These are phyloP conservation scores for Mesorhabditis belari DNA, from an alignment of 2,888 invertebrate species.

Conservation along the genomic window DNA sequence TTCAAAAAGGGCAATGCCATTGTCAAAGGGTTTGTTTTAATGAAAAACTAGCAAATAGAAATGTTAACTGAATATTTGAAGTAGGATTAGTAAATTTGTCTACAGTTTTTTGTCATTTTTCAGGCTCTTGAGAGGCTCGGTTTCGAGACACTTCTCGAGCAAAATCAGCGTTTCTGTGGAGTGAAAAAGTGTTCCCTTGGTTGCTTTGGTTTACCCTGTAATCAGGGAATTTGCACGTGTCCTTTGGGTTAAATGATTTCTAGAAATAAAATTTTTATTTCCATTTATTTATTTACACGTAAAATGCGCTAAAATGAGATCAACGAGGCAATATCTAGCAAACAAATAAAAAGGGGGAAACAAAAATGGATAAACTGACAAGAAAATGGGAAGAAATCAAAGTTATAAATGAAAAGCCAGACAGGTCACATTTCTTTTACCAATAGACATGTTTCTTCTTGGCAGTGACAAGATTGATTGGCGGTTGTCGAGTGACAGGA, in stretches of 20 bases:
- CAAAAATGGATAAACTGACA: too few species aligned
- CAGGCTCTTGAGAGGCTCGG: background rate
- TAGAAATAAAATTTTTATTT: background rate
- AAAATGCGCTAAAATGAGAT: too few species aligned
- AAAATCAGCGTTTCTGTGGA: background rate
- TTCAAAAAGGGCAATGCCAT: background rate
- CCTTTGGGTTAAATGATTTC: background rate
- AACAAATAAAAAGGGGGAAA: background rate
- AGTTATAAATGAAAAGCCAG: background rate
- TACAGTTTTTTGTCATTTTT: background rate
- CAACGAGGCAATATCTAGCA: too few species aligned
- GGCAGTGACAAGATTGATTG: background rate
- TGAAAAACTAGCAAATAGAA: too few species aligned
- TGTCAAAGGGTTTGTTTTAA: background rate
- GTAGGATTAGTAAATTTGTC: too few species aligned
- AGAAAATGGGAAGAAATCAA: background rate
- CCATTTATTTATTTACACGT: background rate
- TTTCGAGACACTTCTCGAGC: background rate
- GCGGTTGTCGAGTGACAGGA: background rate
- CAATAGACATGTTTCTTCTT: background rate
- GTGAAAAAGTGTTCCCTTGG: background rate
- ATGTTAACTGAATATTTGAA: too few species aligned
- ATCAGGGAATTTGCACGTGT: background rate
- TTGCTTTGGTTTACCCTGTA: background rate
- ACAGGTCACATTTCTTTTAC: background rate